Percentiles rank a stretch among this genome's conserved stretches.
Evolutionary conservation across 2,797 vertebrate genomes (phyloP).

Genomic region (Alfaro cultratus): DNA sequence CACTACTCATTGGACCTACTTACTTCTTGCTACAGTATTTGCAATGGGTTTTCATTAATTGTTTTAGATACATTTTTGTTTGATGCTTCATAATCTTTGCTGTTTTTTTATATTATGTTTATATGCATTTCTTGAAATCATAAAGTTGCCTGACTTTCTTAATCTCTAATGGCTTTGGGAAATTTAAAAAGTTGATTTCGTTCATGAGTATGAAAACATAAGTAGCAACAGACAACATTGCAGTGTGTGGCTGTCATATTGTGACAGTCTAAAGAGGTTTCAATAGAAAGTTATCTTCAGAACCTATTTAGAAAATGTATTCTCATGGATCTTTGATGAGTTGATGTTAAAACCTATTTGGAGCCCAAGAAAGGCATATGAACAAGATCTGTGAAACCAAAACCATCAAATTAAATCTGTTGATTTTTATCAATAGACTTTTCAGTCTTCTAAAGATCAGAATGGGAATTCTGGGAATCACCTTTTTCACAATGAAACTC

Average conservation of each 20-base stretch:
- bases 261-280: neutral
- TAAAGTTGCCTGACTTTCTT: neutral
- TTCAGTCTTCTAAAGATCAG: neutral
- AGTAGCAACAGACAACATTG: neutral
- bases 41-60: neutral
- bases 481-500: neutral
- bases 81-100: neutral
- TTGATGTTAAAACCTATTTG: neutral
- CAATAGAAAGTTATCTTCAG: neutral
- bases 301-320: neutral
- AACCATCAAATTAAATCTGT: neutral
- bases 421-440: neutral
- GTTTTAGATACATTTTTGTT: neutral
- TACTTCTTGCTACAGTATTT: too few species aligned
- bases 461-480: neutral
- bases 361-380: neutral
- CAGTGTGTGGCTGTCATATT: neutral
- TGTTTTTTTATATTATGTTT: neutral
- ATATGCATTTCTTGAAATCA: neutral
- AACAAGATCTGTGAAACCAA: neutral
- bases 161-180: neutral
- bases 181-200: neutral
- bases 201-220: neutral
- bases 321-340: neutral
- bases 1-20: neutral